Base-by-base conservation (phyloP, 2,797 vertebrate genomes). In the Enteromius radiatus region DNA sequence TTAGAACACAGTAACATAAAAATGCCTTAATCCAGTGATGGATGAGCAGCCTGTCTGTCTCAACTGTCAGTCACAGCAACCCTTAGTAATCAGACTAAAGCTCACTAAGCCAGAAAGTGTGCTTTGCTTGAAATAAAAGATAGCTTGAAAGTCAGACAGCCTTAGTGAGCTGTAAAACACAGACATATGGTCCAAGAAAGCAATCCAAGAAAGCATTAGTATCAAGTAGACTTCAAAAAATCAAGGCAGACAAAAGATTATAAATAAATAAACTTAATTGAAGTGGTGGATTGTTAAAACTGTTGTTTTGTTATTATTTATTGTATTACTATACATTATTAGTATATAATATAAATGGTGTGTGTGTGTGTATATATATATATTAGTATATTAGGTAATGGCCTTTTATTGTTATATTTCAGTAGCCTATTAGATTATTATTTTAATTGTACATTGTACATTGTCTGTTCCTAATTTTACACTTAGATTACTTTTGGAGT, bases 71-170 rank as follows among this genome's bases (percentile, higher is more conserved):
- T 64, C 14, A 23, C 19, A 69, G 38, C 45, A 28, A 38, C 38
- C 68, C 28, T 54, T 17, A 63, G 69, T 82, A 64, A 61, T 67
- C 36, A 85, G 69, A 61, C n/a, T 70, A 14, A 61, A 33, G 43
- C 49, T 54, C 31, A 21, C 52, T 64, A 11, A 83, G 52, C 19
- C 47, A 52, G 28, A 52, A 71, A 52, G 68, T 47, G 80, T 82
- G 75, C 59, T 78, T 85, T 59, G 4, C 10, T 78, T 36, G 61
- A 7, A 56, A 79, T 78, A 31, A 61, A 21, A 21, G 59, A 41
- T 67, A 45, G 43, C 43, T 45, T 45, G 41, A 67, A 67, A n/a
- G 23, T 70, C 14, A 70, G 68, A 67, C 33, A 67, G 64, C 33
- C 45, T 45, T 28, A 19, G 43, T 54, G 71, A 54, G 19, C 71